phyloP scores from a whole-genome alignment of 2,113 vertebrate genomes.

The Dromas ardeola region DNA sequence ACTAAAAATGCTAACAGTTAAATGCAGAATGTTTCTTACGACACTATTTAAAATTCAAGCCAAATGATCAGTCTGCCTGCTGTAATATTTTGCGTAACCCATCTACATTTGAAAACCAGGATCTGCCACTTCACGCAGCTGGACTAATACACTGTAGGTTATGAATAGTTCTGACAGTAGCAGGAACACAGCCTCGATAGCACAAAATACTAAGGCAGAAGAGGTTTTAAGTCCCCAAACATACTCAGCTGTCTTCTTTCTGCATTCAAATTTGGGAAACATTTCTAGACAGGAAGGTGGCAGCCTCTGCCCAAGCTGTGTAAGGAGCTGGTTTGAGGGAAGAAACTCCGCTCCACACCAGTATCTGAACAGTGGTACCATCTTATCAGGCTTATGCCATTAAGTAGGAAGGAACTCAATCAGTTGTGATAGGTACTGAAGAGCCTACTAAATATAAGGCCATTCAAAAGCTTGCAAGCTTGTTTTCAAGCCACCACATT shows the following conservation, averaged over 20 bases:
- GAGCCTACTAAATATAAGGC: neutral
- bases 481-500: neutral
- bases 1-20: slow-evolving; percentile 6
- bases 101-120: neutral
- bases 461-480: neutral
- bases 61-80: neutral
- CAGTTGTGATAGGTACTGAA: neutral
- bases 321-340: neutral
- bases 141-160: neutral
- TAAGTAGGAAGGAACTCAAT: neutral
- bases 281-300: neutral
- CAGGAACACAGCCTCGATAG: neutral
- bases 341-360: fast-evolving
- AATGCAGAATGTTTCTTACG: neutral
- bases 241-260: neutral
- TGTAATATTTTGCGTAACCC: neutral
- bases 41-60: neutral
- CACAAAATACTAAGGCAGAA: neutral
- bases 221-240: neutral
- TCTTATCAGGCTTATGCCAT: neutral
- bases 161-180: neutral
- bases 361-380: neutral
- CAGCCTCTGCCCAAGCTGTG: neutral
- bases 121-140: neutral
- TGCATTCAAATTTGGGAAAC: neutral